A percentile compares a stretch with the other conserved stretches of the same genome.
Conservation (phyloP, 2,113 vertebrate genomes). For the Prinia subflava region DNA sequence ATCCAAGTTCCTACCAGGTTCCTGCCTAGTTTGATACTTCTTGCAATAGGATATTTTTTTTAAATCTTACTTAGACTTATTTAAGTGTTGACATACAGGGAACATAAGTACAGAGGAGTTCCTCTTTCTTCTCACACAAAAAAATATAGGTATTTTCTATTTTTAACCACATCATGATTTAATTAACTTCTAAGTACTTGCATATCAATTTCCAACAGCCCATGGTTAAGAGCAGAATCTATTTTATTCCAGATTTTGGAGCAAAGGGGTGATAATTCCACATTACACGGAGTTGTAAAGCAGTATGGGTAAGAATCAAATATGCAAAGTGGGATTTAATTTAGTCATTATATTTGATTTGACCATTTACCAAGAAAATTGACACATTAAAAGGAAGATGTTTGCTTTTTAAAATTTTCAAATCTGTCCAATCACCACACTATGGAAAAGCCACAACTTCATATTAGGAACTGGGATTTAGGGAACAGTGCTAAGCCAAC, state of each 20-base stretch:
- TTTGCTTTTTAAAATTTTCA: neutral
- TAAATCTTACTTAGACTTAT: neutral
- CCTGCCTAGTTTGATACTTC: neutral
- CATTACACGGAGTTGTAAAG: neutral
- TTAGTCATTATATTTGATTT: neutral
- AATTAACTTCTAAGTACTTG: neutral
- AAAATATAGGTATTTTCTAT: neutral
- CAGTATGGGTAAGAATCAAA: neutral
- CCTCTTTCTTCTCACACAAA: neutral
- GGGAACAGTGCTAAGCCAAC: neutral
- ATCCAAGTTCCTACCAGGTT: neutral
- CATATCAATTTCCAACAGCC: neutral
- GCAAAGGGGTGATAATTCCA: neutral
- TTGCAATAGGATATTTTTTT: accelerated
- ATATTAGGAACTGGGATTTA: neutral
- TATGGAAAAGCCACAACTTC: neutral
- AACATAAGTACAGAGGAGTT: neutral
- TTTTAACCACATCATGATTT: neutral
- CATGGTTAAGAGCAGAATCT: neutral
- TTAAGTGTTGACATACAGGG: neutral
- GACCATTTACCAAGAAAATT: neutral
- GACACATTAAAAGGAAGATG: neutral
- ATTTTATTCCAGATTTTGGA: neutral
- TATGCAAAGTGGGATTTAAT: neutral
- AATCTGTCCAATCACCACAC: neutral